A percentile compares a stretch with the other conserved stretches of the same genome.
These are phyloP conservation scores for Polyergus mexicanus DNA, from an alignment of 1,140 invertebrate genomes.

Conservation along the genomic window DNA sequence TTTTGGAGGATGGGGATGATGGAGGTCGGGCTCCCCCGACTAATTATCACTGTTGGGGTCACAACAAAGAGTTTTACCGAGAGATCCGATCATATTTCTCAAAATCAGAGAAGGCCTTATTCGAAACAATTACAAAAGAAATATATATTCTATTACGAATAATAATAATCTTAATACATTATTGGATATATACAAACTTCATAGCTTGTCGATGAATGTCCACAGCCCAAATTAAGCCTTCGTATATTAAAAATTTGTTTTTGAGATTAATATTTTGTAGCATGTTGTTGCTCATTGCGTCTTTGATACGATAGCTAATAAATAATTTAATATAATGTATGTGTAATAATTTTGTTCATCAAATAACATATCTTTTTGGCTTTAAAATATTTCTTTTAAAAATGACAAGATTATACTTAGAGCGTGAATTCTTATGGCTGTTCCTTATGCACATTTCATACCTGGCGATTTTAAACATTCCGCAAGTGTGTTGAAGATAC, in stretches of 20 bases:
- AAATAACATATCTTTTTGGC: background rate
- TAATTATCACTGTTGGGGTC: too few species aligned
- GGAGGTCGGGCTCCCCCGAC: too few species aligned
- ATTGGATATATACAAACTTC: background rate
- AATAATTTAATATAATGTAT: background rate
- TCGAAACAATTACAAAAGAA: too few species aligned
- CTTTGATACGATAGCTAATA: conserved; percentile 24
- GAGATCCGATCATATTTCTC: too few species aligned
- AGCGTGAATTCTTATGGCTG: background rate
- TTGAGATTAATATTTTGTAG: background rate
- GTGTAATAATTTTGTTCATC: background rate
- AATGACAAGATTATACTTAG: background rate
- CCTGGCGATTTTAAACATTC: background rate
- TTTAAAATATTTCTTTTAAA: background rate
- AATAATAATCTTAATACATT: background rate
- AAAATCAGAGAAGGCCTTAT: too few species aligned
- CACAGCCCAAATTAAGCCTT: background rate
- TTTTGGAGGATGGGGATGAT: too few species aligned
- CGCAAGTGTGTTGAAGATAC: background rate
- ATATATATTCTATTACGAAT: too few species aligned
- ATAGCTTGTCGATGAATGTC: conserved; percentile 38
- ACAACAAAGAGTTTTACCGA: too few species aligned
- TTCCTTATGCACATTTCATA: background rate
- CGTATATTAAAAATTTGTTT: background rate
- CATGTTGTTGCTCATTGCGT: background rate